Evolutionary conservation across 2,888 invertebrate genomes (phyloP), one percentile per base, ranked within the genome.

Genomic region (Drosophila kuntzei): DNA sequence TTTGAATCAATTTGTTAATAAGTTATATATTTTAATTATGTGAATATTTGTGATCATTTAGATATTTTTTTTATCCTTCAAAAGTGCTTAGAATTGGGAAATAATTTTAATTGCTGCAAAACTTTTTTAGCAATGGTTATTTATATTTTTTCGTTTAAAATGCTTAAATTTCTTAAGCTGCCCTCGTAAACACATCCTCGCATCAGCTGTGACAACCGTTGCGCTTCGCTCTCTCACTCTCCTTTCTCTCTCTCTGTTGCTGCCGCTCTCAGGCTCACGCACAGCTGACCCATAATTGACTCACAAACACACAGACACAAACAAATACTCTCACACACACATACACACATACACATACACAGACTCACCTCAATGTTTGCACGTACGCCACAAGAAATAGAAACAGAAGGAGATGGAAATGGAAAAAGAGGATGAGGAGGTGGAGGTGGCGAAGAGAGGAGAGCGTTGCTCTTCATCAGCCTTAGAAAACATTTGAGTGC

Each of bases 271-370:
- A 43, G 44, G 27, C 83, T 81, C 65, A 82, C 78, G 87, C 82
- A 87, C 83, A 87, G 83, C 83, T 83, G 83, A 83, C 87, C 83
- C 87, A 87, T 82, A 83, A 83, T 79, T 81, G 85, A 72, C 72
- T 58, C 62, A 62, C 57, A 58, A 49, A 50, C 65, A 63, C 44
- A 55, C n/a, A 34, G 29, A 65, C 41, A 36, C 29, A 55, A 34
- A 62, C 34, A 36, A n/a, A 43, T 25, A 25, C 22, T 20, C 43
- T 22, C 41, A 59, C 43, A 61, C 29, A 47, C 14, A n/a, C 20
- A 22, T 41, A 29, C 34, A 53, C 67, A 58, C 41, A 32, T 46
- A 63, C 32, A 54, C 37, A 65, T 25, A 69, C 20, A 18, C 43
- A 55, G 25, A 34, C 49, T 51, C 62, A 50, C 29, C 83, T 83